These are phyloP conservation scores for Acestrorhynchus altus DNA, from an alignment of 2,797 vertebrate genomes.

Conservation along the genomic window DNA sequence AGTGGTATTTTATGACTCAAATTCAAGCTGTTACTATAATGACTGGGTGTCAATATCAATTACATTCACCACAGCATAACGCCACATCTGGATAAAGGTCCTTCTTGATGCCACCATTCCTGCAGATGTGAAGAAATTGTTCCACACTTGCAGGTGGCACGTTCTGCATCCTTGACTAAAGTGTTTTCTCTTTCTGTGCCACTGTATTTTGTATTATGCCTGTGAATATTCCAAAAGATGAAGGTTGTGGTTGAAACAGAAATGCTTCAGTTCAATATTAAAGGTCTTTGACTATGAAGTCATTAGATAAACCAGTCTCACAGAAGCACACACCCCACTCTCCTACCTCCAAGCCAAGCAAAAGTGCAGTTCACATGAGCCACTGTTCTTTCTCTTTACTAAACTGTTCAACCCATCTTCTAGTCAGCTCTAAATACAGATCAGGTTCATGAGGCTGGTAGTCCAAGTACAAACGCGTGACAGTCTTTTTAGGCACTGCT, in stretches of 20 bases:
- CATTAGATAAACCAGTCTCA: background rate
- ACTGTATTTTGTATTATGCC: background rate
- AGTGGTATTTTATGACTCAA: background rate
- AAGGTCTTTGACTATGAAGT: background rate
- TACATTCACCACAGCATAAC: background rate
- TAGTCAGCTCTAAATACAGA: slow-evolving; percentile 85
- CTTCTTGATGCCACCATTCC: background rate
- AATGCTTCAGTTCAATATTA: background rate
- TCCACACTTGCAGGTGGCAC: background rate
- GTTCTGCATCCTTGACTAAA: background rate
- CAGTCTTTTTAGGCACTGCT: slow-evolving; percentile 84
- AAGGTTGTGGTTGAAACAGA: background rate
- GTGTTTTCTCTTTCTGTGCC: background rate
- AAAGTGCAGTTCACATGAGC: slow-evolving; percentile 77
- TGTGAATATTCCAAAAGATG: too few relatives aligned
- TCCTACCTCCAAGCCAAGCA: background rate
- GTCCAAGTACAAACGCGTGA: slow-evolving; percentile 83
- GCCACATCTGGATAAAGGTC: background rate
- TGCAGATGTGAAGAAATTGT: too few relatives aligned
- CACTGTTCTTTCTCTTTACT: slow-evolving; percentile 89
- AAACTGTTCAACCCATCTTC: slow-evolving; percentile 87
- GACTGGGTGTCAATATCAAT: background rate
- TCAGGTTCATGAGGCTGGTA: slow-evolving; percentile 83
- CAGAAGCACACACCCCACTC: background rate
- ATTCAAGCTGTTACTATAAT: background rate